These are phyloP conservation scores for Bombus waltoni DNA, from an alignment of 1,140 invertebrate species.

Conservation along the genomic window DNA sequence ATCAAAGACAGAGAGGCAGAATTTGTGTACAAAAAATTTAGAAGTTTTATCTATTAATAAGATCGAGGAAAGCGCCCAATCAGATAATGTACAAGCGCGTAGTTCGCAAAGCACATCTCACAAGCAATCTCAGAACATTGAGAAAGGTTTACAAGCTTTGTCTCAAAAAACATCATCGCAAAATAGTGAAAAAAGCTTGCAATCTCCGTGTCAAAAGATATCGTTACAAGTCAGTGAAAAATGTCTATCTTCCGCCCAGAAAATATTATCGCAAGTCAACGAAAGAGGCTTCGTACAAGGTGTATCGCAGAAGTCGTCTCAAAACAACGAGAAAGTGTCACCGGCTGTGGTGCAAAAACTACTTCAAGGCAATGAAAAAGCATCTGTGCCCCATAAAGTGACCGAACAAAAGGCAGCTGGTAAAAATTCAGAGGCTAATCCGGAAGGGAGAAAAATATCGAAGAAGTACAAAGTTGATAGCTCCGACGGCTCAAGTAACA, in stretches of 20 bases:
- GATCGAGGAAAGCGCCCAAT: background rate
- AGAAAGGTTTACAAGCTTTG: background rate
- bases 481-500: conserved; percentile 33
- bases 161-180: conserved; percentile 9
- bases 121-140: conserved; percentile 34
- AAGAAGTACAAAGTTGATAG: conserved; percentile 69
- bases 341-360: background rate
- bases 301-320: background rate
- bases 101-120: background rate
- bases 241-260: background rate
- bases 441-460: conserved; percentile 62
- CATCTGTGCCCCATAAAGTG: conserved; percentile 8
- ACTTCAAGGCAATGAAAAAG: conserved; percentile 20
- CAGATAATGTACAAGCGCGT: background rate
- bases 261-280: background rate
- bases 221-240: conserved; percentile 24
- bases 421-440: conserved; percentile 54
- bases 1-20: background rate
- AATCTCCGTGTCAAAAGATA: background rate
- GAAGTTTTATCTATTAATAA: conserved; percentile 7
- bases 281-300: background rate
- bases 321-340: conserved; percentile 12
- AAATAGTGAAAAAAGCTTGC: background rate
- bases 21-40: background rate
- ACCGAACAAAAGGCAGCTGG: conserved; percentile 30